Evolutionary conservation across 2,113 vertebrate genomes (phyloP).

Genomic region (Sisor rabdophorus): DNA sequence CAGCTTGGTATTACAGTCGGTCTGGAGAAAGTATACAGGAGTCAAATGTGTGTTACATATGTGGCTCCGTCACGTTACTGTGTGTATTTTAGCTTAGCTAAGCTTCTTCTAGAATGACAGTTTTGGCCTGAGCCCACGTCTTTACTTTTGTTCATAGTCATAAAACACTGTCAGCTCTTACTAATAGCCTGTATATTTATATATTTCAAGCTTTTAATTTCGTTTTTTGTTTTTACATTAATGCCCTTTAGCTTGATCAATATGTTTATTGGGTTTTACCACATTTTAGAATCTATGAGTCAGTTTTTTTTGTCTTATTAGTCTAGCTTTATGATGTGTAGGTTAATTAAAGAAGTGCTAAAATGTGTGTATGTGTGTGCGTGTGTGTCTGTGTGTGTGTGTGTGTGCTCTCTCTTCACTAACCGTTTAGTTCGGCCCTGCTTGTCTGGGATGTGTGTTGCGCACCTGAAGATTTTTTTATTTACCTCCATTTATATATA

Average conservation of each 20-base stretch:
- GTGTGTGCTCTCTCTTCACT: conserved; percentile 35
- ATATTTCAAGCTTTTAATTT: background rate
- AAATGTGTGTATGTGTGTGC: conserved; percentile 1
- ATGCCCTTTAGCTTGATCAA: too few relatives aligned
- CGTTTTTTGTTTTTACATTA: background rate
- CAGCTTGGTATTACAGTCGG: background rate
- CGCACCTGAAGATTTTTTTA: conserved; percentile 43
- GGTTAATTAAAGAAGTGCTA: conserved; percentile 36
- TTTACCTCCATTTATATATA: background rate
- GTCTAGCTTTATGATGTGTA: conserved; percentile 39
- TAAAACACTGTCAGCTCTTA: background rate
- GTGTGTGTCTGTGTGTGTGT: conserved; percentile 36
- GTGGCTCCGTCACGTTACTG: background rate
- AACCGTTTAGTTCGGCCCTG: conserved; percentile 20
- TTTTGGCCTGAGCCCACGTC: conserved; percentile 11
- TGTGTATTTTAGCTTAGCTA: background rate
- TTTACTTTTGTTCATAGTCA: conserved; percentile 26
- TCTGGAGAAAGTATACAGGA: background rate
- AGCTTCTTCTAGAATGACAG: conserved; percentile 27
- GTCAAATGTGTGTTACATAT: background rate
- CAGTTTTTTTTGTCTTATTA: background rate
- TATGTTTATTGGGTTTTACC: background rate
- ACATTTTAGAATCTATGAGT: background rate
- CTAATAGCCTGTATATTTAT: background rate
- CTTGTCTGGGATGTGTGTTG: conserved; percentile 32